phyloP scores from a whole-genome alignment of 2,113 vertebrate species.

The Cyanoramphus novaezelandiae region DNA sequence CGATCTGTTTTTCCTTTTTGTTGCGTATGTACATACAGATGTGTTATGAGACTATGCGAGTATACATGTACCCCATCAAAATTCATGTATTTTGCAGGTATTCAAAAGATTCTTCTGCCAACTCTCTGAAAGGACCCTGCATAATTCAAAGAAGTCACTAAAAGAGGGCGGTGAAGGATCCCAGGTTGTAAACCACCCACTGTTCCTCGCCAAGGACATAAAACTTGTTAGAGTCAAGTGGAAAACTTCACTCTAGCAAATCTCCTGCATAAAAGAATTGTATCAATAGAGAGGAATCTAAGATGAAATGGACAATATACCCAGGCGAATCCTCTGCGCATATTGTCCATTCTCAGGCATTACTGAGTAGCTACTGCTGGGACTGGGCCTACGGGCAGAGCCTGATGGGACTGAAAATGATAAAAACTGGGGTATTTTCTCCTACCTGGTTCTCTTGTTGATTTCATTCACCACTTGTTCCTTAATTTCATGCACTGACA shows the following conservation, averaged over 20 bases:
- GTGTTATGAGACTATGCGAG: neutral
- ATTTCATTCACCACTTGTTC: neutral
- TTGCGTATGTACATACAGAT: accelerated
- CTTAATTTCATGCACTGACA: constrained; percentile 27
- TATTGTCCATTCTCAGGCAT: neutral
- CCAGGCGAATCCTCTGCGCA: neutral
- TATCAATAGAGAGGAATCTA: neutral
- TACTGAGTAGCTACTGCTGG: neutral
- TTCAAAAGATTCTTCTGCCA: neutral
- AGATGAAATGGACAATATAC: neutral
- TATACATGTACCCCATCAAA: neutral
- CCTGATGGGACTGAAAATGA: neutral
- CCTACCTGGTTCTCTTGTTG: neutral
- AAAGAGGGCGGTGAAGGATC: neutral
- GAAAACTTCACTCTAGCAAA: neutral
- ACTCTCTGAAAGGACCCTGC: neutral
- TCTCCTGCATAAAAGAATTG: neutral
- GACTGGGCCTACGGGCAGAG: neutral
- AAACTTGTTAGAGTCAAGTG: neutral
- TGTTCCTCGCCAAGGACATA: neutral
- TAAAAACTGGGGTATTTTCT: neutral
- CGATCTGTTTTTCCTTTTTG: neutral
- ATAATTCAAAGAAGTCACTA: neutral
- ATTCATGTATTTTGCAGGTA: neutral
- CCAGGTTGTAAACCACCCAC: neutral